Evolutionary conservation across 92 coral and sea anemone genomes (phyloP).

Genomic region (Porites divaricata): DNA sequence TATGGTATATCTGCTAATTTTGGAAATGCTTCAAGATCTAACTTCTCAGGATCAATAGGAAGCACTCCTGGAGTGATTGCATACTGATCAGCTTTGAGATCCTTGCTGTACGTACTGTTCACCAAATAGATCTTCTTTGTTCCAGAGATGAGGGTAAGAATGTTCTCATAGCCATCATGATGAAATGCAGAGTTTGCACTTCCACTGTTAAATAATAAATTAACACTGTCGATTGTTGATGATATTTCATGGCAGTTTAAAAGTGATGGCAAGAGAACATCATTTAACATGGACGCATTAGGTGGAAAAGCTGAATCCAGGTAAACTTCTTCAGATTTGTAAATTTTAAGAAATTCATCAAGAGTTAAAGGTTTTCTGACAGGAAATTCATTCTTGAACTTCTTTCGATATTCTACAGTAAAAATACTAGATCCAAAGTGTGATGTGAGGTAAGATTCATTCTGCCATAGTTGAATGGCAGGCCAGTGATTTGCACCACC

Average conservation of each 20-base stretch:
- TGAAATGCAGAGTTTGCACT: constrained; percentile 89
- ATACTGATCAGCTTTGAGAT: constrained; percentile 83
- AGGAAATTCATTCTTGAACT: constrained; percentile 77
- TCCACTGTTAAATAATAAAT: constrained; percentile 83
- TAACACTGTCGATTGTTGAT: constrained; percentile 65
- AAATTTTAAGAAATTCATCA: constrained; percentile 76
- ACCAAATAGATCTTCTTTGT: constrained; percentile 76
- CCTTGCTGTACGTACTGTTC: constrained; percentile 71
- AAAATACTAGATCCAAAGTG: constrained; percentile 77
- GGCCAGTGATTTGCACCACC: constrained; percentile 95
- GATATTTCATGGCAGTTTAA: constrained; percentile 82
- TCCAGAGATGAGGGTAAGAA: constrained; percentile 83
- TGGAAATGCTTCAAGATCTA: constrained; percentile 77
- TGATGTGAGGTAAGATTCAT: constrained; percentile 80
- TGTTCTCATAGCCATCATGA: constrained; percentile 96
- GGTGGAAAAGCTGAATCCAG: constrained; percentile 90
- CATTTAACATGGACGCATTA: constrained; percentile 67
- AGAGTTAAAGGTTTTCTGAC: constrained; percentile 75
- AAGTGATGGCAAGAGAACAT: constrained; percentile 78
- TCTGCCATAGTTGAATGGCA: constrained; percentile 82
- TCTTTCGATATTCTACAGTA: constrained; percentile 81
- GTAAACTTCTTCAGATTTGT: constrained; percentile 79
- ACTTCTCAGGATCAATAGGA: constrained; percentile 79
- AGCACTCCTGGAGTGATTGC: constrained; percentile 81
- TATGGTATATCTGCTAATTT: constrained; percentile 79